Conservation (phyloP, 2,113 vertebrate species). For the Malaclemys terrapin region DNA sequence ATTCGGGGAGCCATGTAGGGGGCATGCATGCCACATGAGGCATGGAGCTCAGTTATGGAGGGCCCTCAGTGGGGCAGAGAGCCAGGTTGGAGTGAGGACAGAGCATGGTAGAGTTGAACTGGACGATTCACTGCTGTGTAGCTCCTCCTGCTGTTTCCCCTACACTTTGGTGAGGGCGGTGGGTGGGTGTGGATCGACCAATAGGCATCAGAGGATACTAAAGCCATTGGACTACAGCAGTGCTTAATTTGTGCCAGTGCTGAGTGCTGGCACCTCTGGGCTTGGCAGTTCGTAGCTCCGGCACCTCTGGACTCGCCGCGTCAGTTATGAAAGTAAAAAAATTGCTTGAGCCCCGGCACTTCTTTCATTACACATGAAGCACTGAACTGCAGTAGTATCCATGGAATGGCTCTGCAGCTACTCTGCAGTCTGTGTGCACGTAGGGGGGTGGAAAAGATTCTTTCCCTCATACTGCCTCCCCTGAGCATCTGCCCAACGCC, state of each 20-base stretch:
- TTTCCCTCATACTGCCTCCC: not conserved
- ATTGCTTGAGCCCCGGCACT: too few species aligned
- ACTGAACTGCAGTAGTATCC: not conserved
- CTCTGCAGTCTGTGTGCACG: not conserved
- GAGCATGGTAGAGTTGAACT: not conserved
- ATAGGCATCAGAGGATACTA: not conserved
- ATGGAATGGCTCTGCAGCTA: not conserved
- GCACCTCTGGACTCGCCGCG: fast-evolving
- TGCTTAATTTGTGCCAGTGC: not conserved
- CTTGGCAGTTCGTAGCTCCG: too few species aligned
- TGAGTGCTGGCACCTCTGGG: too few species aligned
- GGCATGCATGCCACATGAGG: fast-evolving
- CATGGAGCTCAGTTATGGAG: not conserved
- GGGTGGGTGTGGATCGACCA: not conserved
- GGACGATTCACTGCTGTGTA: not conserved
- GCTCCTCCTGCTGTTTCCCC: not conserved
- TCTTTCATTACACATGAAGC: too few species aligned
- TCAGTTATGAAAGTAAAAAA: too few species aligned
- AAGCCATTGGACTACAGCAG: not conserved
- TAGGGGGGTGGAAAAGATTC: not conserved
- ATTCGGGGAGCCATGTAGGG: not conserved
- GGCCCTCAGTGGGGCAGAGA: not conserved
- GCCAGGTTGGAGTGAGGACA: not conserved
- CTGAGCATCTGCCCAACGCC: not conserved
- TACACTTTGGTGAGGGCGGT: not conserved